phyloP scores from a whole-genome alignment of 2,797 vertebrate genomes.

The Bovichtus variegatus region DNA sequence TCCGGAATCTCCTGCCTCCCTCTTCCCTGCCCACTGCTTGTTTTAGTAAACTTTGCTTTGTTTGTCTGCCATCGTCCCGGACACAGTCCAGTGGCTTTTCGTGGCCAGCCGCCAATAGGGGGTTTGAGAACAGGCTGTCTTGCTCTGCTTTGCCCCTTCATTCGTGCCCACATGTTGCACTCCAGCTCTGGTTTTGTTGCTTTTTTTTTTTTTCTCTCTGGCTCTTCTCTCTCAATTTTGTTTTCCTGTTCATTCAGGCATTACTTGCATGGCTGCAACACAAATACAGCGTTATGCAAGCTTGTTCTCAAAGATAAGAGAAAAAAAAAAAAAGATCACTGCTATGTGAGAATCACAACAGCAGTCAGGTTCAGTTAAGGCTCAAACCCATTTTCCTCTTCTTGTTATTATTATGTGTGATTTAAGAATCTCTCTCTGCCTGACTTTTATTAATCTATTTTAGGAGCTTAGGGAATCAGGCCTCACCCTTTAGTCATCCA shows the following conservation, averaged over 20 bases:
- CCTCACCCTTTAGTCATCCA: constrained; percentile 60
- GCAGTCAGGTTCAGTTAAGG: neutral
- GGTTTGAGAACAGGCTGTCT: constrained; percentile 51
- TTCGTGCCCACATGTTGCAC: constrained; percentile 14
- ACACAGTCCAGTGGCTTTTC: constrained; percentile 54
- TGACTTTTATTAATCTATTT: constrained; percentile 51
- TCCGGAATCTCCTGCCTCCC: neutral
- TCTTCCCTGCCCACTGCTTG: constrained; percentile 27
- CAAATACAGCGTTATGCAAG: constrained; percentile 4
- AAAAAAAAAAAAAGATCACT: neutral
- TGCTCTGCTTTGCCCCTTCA: constrained; percentile 46
- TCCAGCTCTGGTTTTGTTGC: constrained; percentile 7
- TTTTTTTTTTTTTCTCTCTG: too few relatives aligned
- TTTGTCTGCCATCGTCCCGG: constrained; percentile 42
- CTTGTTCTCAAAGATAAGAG: constrained; percentile 1
- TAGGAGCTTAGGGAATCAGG: neutral
- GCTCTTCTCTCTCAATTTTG: neutral
- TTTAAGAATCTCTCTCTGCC: neutral
- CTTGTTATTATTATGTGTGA: neutral
- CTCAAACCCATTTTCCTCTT: neutral
- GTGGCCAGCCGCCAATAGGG: constrained; percentile 58
- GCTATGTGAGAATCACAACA: neutral
- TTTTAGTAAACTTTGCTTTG: constrained; percentile 63
- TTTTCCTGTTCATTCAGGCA: constrained; percentile 10
- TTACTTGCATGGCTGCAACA: neutral